A percentile compares a stretch with the other conserved stretches of the same genome.
Conservation (phyloP, 2,888 invertebrate species). For the Meiosimyza platycephala region DNA sequence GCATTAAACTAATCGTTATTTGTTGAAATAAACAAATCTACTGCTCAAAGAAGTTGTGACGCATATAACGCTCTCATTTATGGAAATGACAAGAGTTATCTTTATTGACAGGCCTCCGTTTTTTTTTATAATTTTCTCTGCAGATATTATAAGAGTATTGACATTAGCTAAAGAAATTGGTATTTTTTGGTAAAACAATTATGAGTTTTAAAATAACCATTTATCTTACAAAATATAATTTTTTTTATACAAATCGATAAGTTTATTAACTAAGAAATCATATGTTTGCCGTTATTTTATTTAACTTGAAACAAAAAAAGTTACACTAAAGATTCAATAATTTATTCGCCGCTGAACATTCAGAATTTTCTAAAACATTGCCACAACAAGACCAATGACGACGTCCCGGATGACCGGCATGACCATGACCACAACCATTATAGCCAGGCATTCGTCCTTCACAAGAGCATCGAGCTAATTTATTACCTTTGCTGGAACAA, state of each 20-base stretch:
- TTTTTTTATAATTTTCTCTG: no score
- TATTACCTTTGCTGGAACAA: slow-evolving; percentile 82
- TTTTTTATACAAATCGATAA: not conserved
- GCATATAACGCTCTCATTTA: no score
- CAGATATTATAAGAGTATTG: no score
- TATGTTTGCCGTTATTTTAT: not conserved
- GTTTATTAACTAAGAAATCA: not conserved
- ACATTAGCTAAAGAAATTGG: no score
- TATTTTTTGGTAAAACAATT: not conserved
- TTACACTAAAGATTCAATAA: slow-evolving; percentile 52
- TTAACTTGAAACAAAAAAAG: not conserved
- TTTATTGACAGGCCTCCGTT: no score
- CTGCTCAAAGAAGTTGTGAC: no score
- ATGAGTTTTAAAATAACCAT: no score
- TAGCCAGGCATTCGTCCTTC: slow-evolving; percentile 81
- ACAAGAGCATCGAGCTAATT: slow-evolving; percentile 78
- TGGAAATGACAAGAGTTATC: no score
- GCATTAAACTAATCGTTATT: no score
- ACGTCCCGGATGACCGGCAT: slow-evolving; percentile 81
- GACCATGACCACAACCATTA: slow-evolving; percentile 84
- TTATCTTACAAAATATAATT: not conserved
- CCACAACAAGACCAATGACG: slow-evolving; percentile 89
- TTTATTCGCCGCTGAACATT: slow-evolving; percentile 70
- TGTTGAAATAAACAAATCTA: no score
- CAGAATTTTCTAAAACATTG: slow-evolving; percentile 72